These are phyloP conservation scores for Aphelinus certus DNA, from an alignment of 1,140 invertebrate species.

Conservation along the genomic window DNA sequence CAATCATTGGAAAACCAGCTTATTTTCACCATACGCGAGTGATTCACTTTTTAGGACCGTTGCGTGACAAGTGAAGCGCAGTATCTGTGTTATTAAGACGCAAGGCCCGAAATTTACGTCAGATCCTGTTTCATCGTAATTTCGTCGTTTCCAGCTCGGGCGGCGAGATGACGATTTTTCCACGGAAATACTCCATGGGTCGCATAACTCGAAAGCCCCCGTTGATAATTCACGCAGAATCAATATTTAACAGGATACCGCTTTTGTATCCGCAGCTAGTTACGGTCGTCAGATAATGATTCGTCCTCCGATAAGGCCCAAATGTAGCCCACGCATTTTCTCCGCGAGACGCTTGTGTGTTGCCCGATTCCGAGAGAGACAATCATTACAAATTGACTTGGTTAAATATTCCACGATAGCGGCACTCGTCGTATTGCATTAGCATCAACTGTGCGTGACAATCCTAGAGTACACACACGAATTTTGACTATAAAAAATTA, in stretches of 20 bases:
- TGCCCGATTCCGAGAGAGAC: not conserved
- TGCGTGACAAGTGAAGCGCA: no score
- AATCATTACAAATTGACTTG: no score
- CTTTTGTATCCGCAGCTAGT: slow-evolving; percentile 3
- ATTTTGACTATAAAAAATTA: no score
- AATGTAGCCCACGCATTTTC: slow-evolving; percentile 3
- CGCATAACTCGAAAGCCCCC: slow-evolving; percentile 9
- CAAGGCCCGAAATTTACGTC: not conserved
- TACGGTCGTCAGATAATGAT: slow-evolving; percentile 39
- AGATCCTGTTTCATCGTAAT: slow-evolving; percentile 3
- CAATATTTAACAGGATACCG: slow-evolving; percentile 54
- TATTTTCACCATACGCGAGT: no score
- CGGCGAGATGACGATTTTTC: slow-evolving; percentile 29
- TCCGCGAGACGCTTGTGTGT: not conserved
- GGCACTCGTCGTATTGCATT: no score
- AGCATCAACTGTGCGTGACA: no score
- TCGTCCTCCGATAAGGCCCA: slow-evolving; percentile 6
- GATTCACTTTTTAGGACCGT: no score
- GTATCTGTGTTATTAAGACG: no score
- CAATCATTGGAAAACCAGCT: no score
- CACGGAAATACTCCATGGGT: not conserved
- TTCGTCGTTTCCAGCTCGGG: slow-evolving; percentile 15
- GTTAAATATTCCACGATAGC: no score
- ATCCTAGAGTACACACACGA: no score
- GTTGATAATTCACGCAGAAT: slow-evolving; percentile 44